Evolutionary conservation across 2,888 invertebrate genomes (phyloP).

Genomic region (Elegia similella): DNA sequence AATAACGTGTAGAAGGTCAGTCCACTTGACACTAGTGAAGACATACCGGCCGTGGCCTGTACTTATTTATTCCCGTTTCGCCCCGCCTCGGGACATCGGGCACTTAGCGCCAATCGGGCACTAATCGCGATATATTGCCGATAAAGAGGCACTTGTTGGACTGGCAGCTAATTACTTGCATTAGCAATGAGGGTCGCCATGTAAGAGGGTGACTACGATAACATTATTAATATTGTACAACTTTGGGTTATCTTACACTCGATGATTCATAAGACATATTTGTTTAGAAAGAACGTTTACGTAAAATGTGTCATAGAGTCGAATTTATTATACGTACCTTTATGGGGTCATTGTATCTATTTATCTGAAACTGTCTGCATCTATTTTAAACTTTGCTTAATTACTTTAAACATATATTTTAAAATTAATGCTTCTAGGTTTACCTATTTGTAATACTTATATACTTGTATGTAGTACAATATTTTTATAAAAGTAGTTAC

Average conservation of each 20-base stretch:
- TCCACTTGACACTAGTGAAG: conserved; percentile 46
- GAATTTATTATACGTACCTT: neutral
- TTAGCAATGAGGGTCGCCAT: conserved; percentile 62
- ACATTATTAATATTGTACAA: conserved; percentile 54
- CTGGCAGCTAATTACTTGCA: conserved; percentile 71
- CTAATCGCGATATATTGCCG: conserved; percentile 70
- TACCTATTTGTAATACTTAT: too few species aligned
- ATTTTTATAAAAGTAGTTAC: too few species aligned
- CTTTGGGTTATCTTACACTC: conserved; percentile 38
- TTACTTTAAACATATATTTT: too few species aligned
- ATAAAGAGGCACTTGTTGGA: conserved; percentile 53
- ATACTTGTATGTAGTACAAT: too few species aligned
- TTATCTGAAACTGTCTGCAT: too few species aligned
- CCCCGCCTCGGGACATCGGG: conserved; percentile 39
- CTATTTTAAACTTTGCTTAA: too few species aligned
- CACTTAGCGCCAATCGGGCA: conserved; percentile 70
- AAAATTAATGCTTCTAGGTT: too few species aligned
- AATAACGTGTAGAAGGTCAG: conserved; percentile 12
- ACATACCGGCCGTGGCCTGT: conserved; percentile 42
- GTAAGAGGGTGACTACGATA: conserved; percentile 18
- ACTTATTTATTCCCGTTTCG: conserved; percentile 43
- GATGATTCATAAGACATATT: conserved; percentile 16
- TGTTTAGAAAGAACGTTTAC: conserved; percentile 4
- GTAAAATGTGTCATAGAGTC: neutral
- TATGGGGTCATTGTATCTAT: too few species aligned